Percentiles rank a stretch among this genome's conserved stretches.
phyloP scores from a whole-genome alignment of 2,113 vertebrate genomes.

The Athene noctua region DNA sequence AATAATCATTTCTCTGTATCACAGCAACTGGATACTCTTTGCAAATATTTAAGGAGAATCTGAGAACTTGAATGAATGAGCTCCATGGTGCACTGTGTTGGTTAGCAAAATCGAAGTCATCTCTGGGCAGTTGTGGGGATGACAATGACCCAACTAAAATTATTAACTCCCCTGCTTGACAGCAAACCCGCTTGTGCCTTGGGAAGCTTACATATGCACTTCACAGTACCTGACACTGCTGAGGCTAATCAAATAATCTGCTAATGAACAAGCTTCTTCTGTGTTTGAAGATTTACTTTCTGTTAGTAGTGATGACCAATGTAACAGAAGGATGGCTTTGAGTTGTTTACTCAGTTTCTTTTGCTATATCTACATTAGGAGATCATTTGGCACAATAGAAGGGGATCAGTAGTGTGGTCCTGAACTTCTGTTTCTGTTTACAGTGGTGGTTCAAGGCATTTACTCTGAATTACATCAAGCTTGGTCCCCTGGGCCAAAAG shows the following conservation, averaged over 20 bases:
- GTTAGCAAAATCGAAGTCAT: background rate
- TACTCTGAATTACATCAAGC: background rate
- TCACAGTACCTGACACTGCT: background rate
- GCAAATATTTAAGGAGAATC: background rate
- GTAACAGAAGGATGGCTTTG: background rate
- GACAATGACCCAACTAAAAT: background rate
- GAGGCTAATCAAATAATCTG: background rate
- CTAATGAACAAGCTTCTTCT: background rate
- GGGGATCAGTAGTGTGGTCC: background rate
- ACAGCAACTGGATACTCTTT: background rate
- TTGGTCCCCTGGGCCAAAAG: background rate
- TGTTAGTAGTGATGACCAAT: background rate
- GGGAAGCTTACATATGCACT: background rate
- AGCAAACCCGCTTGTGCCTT: background rate
- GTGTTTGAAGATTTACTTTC: background rate
- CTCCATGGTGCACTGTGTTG: background rate
- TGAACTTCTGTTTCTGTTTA: background rate
- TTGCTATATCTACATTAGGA: background rate
- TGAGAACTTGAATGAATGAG: background rate
- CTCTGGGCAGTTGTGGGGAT: background rate
- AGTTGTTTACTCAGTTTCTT: background rate
- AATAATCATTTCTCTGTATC: too few species aligned
- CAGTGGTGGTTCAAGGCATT: background rate
- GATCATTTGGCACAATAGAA: background rate
- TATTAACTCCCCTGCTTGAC: background rate